Evolutionary conservation across 2,888 invertebrate species (phyloP).

Genomic region (Heliconius hortense): DNA sequence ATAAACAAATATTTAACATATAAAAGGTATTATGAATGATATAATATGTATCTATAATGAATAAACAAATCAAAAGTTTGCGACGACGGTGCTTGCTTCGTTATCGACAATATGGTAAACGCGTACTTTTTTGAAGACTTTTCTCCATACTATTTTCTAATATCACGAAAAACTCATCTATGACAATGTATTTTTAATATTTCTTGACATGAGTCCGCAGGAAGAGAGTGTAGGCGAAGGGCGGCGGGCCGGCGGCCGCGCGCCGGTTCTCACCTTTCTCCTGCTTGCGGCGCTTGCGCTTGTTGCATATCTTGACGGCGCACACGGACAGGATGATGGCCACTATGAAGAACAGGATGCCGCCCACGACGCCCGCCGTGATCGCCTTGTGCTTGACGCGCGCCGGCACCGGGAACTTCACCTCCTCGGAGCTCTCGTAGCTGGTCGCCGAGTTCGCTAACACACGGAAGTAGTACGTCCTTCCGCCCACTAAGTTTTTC

Average conservation of each 20-base stretch:
- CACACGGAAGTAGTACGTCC: constrained; percentile 95
- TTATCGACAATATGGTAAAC: constrained; percentile 68
- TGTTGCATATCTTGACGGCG: constrained; percentile 98
- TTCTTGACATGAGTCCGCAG: neutral
- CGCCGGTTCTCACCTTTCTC: constrained; percentile 91
- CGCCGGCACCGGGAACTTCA: constrained; percentile 94
- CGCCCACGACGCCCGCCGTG: constrained; percentile 97
- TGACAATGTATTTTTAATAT: neutral
- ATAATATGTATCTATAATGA: neutral
- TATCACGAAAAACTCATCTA: constrained; percentile 1
- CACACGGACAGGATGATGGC: constrained; percentile 98
- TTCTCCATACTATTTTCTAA: constrained; percentile 3
- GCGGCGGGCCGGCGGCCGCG: neutral
- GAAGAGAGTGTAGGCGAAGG: neutral
- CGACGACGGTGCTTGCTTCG: constrained; percentile 47
- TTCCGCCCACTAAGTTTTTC: constrained; percentile 94
- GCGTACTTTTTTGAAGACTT: constrained; percentile 19
- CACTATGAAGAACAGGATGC: constrained; percentile 97
- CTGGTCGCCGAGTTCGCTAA: constrained; percentile 93
- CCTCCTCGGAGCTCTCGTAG: constrained; percentile 93
- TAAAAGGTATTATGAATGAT: neutral
- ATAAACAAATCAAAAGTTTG: neutral
- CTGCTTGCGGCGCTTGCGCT: constrained; percentile 97
- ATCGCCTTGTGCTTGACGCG: constrained; percentile 97
- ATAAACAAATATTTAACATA: neutral